These are phyloP conservation scores for Sebastes itinus DNA, from an alignment of 2,797 vertebrate species.

Conservation along the genomic window DNA sequence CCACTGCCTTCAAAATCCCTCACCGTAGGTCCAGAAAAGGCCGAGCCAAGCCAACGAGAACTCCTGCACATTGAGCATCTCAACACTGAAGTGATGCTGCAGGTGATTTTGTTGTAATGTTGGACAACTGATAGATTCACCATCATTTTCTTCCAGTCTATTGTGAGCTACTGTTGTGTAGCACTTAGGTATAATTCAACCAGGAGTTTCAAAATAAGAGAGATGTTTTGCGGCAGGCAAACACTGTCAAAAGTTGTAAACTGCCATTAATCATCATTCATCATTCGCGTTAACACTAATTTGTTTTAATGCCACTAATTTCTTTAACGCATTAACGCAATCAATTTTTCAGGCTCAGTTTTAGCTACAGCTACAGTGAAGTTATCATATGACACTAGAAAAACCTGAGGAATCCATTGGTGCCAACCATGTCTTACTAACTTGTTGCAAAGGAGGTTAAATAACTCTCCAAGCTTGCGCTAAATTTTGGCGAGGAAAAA, in stretches of 20 bases:
- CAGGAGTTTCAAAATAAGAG: neutral
- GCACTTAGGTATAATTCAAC: neutral
- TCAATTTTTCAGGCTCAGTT: too few relatives aligned
- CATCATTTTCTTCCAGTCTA: neutral
- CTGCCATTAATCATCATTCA: neutral
- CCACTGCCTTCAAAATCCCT: conserved; percentile 32
- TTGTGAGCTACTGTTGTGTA: neutral
- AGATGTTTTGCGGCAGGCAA: neutral
- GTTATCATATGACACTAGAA: too few relatives aligned
- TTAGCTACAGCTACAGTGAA: too few relatives aligned
- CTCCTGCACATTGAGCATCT: conserved; percentile 1
- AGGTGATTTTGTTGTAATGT: neutral
- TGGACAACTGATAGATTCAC: neutral
- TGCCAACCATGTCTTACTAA: too few relatives aligned
- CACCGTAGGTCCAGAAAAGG: conserved; percentile 8
- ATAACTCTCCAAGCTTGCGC: too few relatives aligned
- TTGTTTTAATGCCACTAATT: too few relatives aligned
- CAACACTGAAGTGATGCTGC: neutral
- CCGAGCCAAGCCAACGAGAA: neutral
- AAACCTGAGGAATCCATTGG: too few relatives aligned
- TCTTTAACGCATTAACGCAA: too few relatives aligned
- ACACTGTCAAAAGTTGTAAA: neutral
- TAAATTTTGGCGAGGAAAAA: too few relatives aligned
- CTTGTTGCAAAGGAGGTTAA: too few relatives aligned
- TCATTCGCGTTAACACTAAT: neutral